phyloP scores from a whole-genome alignment of 2,113 vertebrate species.

The Chitala chitala region DNA sequence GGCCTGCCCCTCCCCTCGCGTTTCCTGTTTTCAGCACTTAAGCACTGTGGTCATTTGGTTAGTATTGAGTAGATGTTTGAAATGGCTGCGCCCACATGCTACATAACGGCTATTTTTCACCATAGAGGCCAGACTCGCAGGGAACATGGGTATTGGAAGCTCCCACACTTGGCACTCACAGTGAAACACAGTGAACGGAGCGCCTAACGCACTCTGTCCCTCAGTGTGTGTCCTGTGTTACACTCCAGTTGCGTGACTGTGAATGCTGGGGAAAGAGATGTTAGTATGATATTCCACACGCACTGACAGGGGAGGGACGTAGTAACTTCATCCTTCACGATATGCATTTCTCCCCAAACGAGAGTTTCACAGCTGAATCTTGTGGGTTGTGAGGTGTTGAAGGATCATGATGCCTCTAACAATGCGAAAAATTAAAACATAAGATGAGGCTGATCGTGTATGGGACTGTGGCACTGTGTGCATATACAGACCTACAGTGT shows the following conservation, averaged over 20 bases:
- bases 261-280: too few relatives aligned
- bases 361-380: too few relatives aligned
- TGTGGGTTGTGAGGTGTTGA: too few relatives aligned
- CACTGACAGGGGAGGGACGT: too few relatives aligned
- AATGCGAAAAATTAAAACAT: too few relatives aligned
- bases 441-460: too few relatives aligned
- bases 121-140: not conserved
- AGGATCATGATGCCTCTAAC: too few relatives aligned
- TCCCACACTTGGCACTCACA: not conserved
- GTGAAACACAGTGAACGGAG: not conserved
- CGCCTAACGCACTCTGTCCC: not conserved
- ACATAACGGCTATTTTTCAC: not conserved
- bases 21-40: constrained; percentile 6
- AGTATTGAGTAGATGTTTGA: not conserved
- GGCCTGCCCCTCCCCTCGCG: not conserved
- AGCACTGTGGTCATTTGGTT: not conserved
- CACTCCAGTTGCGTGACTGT: not conserved
- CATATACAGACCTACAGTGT: too few relatives aligned
- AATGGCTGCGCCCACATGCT: not conserved
- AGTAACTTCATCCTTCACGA: too few relatives aligned
- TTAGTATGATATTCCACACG: not conserved
- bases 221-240: not conserved
- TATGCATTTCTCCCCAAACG: too few relatives aligned
- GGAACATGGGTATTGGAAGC: not conserved
- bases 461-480: too few relatives aligned